These are phyloP conservation scores for Perca flavescens DNA, from an alignment of 2,113 vertebrate species.

Conservation along the genomic window DNA sequence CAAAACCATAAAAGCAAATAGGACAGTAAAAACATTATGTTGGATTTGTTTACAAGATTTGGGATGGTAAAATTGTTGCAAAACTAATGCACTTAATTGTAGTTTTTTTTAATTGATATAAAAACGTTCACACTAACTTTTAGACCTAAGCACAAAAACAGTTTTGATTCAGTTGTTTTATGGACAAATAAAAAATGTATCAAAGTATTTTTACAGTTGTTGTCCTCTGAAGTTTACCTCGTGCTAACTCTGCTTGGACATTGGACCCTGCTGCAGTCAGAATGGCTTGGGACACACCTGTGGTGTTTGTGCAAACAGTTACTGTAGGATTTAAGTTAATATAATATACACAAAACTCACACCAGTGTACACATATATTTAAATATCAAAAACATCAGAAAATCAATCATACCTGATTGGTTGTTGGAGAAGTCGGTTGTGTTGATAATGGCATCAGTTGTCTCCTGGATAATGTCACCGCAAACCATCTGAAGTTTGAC, in stretches of 20 bases:
- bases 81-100: too few relatives aligned
- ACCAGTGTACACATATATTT: background rate
- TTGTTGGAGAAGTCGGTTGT: slow-evolving; percentile 60
- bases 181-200: background rate
- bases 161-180: background rate
- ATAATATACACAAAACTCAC: background rate
- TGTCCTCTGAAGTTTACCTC: slow-evolving; percentile 40
- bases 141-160: too few relatives aligned
- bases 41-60: background rate
- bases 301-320: background rate
- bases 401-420: slow-evolving; percentile 45
- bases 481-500: slow-evolving; percentile 64
- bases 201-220: background rate
- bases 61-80: background rate
- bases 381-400: background rate
- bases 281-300: slow-evolving; percentile 75
- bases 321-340: background rate
- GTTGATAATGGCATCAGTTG: slow-evolving; percentile 76
- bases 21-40: background rate
- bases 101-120: too few relatives aligned
- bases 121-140: too few relatives aligned
- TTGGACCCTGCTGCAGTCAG: slow-evolving; percentile 64
- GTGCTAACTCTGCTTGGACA: slow-evolving; percentile 49
- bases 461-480: slow-evolving; percentile 69
- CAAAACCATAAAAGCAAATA: background rate